Conservation (phyloP, 2,797 vertebrate genomes). For the Sebastes itinus region DNA sequence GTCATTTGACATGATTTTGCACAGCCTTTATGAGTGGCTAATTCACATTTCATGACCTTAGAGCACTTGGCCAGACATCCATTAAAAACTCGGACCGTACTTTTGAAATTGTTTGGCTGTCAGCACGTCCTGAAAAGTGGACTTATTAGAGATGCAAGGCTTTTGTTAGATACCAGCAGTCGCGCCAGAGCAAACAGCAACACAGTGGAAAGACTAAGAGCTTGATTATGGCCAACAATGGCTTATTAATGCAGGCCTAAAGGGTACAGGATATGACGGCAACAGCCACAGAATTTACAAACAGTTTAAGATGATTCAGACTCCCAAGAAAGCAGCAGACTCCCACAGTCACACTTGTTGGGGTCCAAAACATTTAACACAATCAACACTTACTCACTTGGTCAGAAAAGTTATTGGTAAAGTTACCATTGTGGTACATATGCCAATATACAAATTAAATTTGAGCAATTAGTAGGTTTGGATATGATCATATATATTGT, state of each 20-base stretch:
- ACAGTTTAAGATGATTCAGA: conserved; percentile 29
- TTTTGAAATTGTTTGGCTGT: conserved; percentile 25
- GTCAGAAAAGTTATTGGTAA: background rate
- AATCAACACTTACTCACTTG: background rate
- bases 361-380: background rate
- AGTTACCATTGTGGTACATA: background rate
- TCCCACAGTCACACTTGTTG: background rate
- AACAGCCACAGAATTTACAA: conserved; percentile 20
- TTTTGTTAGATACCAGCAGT: conserved; percentile 13
- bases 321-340: background rate
- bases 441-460: background rate
- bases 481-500: background rate
- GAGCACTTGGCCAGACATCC: background rate
- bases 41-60: conserved; percentile 25
- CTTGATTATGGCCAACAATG: conserved; percentile 25
- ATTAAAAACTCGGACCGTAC: conserved; percentile 9
- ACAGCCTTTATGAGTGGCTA: background rate
- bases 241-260: conserved; percentile 35
- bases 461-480: background rate
- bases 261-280: conserved; percentile 16
- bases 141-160: conserved; percentile 9
- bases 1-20: background rate
- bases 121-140: conserved; percentile 19
- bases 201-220: conserved; percentile 9
- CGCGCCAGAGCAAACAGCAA: conserved; percentile 16